Base-by-base conservation (phyloP, 2,888 invertebrate genomes). In the Opisthograptis luteolata region DNA sequence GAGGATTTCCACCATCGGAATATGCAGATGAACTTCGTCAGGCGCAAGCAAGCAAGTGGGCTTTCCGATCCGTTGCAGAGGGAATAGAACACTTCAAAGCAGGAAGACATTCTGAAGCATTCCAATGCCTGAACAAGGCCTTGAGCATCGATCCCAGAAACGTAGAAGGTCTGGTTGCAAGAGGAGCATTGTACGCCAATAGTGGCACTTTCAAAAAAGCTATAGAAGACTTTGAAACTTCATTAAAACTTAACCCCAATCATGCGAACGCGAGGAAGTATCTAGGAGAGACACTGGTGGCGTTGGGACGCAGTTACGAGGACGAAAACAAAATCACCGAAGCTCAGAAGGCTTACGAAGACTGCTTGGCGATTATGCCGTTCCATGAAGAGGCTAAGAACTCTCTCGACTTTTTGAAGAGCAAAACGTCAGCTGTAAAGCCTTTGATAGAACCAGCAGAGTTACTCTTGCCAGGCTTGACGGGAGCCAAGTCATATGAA, bases 221-320 rank as follows among this genome's bases (percentile, higher is more conserved):
- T 0, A 96, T 98, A 60, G 96, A 96, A 68, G 98, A 99, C 81
- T 98, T 99, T 83, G 97, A 98, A 84, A 95, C 95, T 13, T 98
- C 98, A 2, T 83, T 98, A 25, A 95, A 96, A 79, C 81, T 97
- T 30, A 97, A 98, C 84, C 95, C 96, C 0, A 95, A 94, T 57
- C 98, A 99, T 83, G 95, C 95, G 1, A 98, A 98, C 86, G 98
- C 98, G 20, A 94, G 96, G 47, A 98, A 97, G 80, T 99, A 98
- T 85, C 94, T 98, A 92, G 96, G 97, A 20, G 98, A 98, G 82
- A 98, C 98, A 0, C 85, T 98, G 31, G 96, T 98, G 0, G 98
- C 98, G 0, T 87, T 96, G 37, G 98, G 97, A 22, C 93, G 96
- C 36, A 97, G 96, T 74, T 96, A 95, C 76, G 97, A 97, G 75